Evolutionary conservation across 2,888 invertebrate genomes (phyloP).

Genomic region (Eutolmus rufibarbis): DNA sequence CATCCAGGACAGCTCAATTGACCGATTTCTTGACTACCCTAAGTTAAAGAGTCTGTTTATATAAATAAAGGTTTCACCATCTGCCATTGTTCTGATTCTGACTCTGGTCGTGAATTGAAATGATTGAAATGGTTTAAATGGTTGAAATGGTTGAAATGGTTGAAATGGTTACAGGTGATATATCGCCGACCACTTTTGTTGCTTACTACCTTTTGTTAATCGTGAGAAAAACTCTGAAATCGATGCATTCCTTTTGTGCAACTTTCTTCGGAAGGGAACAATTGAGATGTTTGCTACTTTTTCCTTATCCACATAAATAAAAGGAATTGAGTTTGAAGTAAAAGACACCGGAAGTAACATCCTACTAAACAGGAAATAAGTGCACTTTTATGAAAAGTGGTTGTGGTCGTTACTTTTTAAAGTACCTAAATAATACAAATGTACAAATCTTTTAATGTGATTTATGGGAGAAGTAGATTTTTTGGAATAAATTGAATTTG

Average conservation of each 20-base stretch:
- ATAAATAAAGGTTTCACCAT: conserved; percentile 35
- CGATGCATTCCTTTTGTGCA: background rate
- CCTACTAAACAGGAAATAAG: background rate
- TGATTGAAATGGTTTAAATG: background rate
- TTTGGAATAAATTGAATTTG: no score
- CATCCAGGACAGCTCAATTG: conserved; percentile 18
- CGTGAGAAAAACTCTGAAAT: background rate
- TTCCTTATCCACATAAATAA: background rate
- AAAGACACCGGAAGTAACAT: background rate
- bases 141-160: background rate
- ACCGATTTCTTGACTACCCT: background rate
- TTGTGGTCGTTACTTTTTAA: background rate
- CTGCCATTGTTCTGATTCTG: conserved; percentile 2
- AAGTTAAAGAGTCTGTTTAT: conserved; percentile 22
- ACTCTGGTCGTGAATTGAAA: conserved; percentile 2
- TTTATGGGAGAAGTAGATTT: no score
- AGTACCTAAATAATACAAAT: background rate
- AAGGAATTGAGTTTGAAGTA: background rate
- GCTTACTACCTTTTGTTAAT: background rate
- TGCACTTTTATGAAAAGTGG: background rate
- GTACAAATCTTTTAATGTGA: background rate
- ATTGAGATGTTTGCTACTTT: background rate
- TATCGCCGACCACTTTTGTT: background rate
- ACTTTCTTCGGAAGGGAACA: background rate
- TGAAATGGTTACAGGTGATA: conserved; percentile 27